Base-by-base conservation (phyloP, 2,113 vertebrate species). In the Epinephelus moara region DNA sequence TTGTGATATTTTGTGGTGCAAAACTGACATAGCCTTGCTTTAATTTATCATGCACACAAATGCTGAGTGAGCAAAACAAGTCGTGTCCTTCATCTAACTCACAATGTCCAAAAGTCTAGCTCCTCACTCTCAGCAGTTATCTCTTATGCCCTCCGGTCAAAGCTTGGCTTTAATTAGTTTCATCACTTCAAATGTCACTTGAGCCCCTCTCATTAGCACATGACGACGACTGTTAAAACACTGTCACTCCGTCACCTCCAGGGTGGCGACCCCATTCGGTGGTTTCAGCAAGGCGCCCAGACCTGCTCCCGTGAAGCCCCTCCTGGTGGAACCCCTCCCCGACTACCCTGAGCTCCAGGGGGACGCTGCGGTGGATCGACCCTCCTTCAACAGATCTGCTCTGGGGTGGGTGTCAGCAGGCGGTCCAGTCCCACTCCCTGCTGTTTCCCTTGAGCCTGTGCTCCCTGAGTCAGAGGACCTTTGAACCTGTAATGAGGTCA, bases 401-500 rank as follows among this genome's bases (percentile, higher is more conserved):
- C 95, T 96, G 81, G 98, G 98, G 47, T 99, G 98, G 98, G 88
- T 93, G 0, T 93, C 95, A 0, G 91, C 95, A 70, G 94, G 96
- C 30, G 86, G 92, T 68, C 93, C 96, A 0, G 91, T 94, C 8
- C 82, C 96, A 68, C 91, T 97, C 55, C 90, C 91, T 11, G 89
- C 92, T 0, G 91, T 96, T 76, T 85, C 94, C 67, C 30, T 94
- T 0, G 95, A 97, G 67, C 88, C 94, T 9, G 13, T 18, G 57
- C 76, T 92, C 82, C 97, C 98, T 69, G 98, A 99, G 93, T 97
- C 98, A 52, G 98, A 99, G 18, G 98, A 99, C 88, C 96, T 99
- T 86, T 99, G 94, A 99, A 85, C 67, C 68, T 42, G 5, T 33
- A 45, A 64, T 83, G 74, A 88, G 61, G 80, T 85, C 74, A 76